A percentile compares a stretch with the other conserved stretches of the same genome.
phyloP scores from a whole-genome alignment of 2,113 vertebrate genomes.

The Chiloscyllium plagiosum region DNA sequence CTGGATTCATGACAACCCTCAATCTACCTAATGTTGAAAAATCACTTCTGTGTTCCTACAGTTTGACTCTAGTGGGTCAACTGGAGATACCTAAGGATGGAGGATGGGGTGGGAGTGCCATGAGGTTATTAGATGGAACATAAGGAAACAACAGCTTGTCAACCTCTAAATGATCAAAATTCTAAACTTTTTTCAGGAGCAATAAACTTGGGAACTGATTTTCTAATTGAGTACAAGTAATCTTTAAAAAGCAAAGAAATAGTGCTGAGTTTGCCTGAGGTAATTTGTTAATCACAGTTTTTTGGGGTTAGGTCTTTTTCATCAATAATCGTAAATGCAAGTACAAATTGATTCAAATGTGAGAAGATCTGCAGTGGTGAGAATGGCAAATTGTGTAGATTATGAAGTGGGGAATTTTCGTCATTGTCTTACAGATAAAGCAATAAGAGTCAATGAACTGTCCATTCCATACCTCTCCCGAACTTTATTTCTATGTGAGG shows the following conservation, averaged over 20 bases:
- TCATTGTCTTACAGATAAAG: background rate
- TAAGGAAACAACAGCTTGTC: background rate
- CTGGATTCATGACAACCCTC: no score
- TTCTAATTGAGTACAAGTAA: background rate
- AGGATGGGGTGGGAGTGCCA: no score
- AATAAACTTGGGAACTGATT: background rate
- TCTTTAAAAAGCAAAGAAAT: background rate
- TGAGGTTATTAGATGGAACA: background rate
- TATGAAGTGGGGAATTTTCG: background rate
- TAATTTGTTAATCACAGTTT: background rate
- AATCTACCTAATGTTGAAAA: background rate
- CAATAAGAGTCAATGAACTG: background rate
- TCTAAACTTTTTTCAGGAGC: background rate
- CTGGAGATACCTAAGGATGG: no score
- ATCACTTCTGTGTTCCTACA: background rate
- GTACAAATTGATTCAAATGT: background rate
- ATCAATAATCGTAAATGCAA: background rate
- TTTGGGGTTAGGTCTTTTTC: background rate
- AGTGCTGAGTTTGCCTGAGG: background rate
- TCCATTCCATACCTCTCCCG: background rate
- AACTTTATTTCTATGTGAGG: background rate
- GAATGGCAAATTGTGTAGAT: background rate
- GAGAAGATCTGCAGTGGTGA: no score
- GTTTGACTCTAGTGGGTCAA: background rate
- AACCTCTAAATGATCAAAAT: background rate